phyloP scores from a whole-genome alignment of 23 tunicate genomes.

The Diplosoma virens region DNA sequence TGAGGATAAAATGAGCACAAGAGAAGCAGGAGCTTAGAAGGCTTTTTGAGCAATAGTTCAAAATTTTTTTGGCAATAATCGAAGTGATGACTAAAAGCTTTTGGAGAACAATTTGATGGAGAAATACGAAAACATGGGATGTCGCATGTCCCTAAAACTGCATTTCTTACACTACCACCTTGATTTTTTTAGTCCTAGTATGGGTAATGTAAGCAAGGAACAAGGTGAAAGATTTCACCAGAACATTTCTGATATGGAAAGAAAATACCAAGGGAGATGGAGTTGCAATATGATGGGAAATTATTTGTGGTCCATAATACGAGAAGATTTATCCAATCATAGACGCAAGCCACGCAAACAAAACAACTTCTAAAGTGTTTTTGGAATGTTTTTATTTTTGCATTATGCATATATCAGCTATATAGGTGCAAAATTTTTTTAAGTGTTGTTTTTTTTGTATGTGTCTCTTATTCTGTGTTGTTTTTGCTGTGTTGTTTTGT shows the following conservation, averaged over 20 bases:
- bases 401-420: too few relatives aligned
- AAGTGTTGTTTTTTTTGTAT: too few relatives aligned
- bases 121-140: constrained; percentile 12
- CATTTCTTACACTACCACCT: constrained; percentile 1
- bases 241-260: constrained; percentile 4
- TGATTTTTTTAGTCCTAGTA: too few relatives aligned
- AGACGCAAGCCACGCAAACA: constrained; percentile 19
- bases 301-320: too few relatives aligned
- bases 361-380: constrained; percentile 1
- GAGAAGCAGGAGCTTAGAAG: constrained; percentile 15
- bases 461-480: too few relatives aligned
- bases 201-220: too few relatives aligned
- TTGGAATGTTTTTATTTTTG: neutral
- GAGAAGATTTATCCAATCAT: neutral
- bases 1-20: constrained; percentile 7
- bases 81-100: constrained; percentile 6
- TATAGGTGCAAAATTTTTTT: too few relatives aligned
- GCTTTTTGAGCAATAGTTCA: neutral
- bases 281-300: too few relatives aligned
- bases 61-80: constrained; percentile 4
- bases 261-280: too few relatives aligned
- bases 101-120: constrained; percentile 6
- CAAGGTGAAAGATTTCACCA: constrained; percentile 14
- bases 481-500: too few relatives aligned
- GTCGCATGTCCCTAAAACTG: constrained; percentile 9